Percentiles rank a stretch among this genome's conserved stretches.
phyloP scores from a whole-genome alignment of 2,113 vertebrate genomes.

The Aepyceros melampus region DNA sequence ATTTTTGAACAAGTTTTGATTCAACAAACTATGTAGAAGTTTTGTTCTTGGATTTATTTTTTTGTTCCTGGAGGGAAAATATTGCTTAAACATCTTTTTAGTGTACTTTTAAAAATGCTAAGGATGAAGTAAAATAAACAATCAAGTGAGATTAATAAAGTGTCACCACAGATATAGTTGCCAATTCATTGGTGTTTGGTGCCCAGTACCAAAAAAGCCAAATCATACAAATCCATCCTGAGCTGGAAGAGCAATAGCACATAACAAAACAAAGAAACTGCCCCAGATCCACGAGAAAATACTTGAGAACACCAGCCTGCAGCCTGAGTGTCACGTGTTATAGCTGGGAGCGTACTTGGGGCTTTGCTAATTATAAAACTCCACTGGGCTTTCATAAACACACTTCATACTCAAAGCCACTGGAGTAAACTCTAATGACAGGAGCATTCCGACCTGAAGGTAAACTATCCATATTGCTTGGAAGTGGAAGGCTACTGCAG shows the following conservation, averaged over 20 bases:
- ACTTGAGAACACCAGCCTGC: background rate
- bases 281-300: background rate
- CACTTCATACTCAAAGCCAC: background rate
- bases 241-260: background rate
- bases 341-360: background rate
- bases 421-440: background rate
- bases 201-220: background rate
- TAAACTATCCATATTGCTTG: background rate
- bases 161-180: background rate
- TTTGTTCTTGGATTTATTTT: background rate
- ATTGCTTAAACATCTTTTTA: background rate
- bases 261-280: background rate
- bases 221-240: background rate
- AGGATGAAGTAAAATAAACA: background rate
- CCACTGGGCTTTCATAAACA: background rate
- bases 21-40: background rate
- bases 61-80: background rate
- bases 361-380: constrained; percentile 5
- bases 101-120: background rate
- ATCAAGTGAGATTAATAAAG: background rate
- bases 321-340: background rate
- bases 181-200: background rate
- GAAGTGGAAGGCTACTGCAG: background rate
- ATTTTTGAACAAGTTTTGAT: background rate
- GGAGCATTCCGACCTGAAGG: background rate